Evolutionary conservation across 2,797 vertebrate genomes (phyloP).

Genomic region (Coilia nasus): DNA sequence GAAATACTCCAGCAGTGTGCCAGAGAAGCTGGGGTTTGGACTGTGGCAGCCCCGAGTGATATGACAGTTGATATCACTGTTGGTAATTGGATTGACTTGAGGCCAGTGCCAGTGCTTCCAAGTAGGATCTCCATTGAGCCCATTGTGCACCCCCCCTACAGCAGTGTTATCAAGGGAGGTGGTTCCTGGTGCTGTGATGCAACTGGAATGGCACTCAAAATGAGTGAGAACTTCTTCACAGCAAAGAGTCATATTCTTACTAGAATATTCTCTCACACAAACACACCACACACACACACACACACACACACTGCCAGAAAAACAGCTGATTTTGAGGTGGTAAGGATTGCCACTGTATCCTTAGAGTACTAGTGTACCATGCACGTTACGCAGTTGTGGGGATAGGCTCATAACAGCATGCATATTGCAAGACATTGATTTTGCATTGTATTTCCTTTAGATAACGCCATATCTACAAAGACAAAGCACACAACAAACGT

Average conservation of each 20-base stretch:
- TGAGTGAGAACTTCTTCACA: not conserved
- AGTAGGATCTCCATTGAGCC: not conserved
- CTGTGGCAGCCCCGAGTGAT: not conserved
- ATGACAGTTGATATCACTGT: conserved; percentile 34
- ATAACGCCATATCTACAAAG: not conserved
- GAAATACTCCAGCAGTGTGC: not conserved
- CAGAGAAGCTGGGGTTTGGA: not conserved
- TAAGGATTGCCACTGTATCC: no score
- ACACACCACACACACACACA: not conserved
- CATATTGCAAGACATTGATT: not conserved
- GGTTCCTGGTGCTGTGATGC: not conserved
- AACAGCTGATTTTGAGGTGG: not conserved
- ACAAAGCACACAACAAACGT: not conserved
- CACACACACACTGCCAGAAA: not conserved
- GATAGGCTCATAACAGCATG: no score
- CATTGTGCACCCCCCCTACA: not conserved
- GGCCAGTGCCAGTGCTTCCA: not conserved
- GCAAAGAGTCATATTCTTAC: not conserved
- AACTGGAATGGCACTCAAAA: conserved; percentile 9
- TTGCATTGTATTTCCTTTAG: not conserved
- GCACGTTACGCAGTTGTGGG: no score
- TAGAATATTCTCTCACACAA: not conserved
- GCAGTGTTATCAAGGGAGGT: not conserved
- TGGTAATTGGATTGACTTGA: conserved; percentile 38
- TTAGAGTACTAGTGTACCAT: no score